Evolutionary conservation across 2,797 vertebrate species (phyloP).

Genomic region (Pangasius djambal): DNA sequence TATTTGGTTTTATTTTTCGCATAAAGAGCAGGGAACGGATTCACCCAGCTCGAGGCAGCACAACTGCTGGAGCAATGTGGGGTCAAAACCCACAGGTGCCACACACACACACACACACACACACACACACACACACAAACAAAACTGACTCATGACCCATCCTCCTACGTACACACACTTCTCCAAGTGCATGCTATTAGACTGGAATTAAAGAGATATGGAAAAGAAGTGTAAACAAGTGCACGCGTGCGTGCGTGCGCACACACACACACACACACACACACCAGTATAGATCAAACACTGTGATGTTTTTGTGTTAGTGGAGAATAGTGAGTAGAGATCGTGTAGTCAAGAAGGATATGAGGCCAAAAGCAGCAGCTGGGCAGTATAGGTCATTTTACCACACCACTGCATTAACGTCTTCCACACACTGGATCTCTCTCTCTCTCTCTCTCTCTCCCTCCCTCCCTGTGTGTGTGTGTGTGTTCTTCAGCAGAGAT

Average conservation of each 20-base stretch:
- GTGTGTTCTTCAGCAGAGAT: background rate
- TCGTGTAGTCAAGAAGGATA: background rate
- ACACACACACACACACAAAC: background rate
- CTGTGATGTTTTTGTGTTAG: background rate
- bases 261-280: background rate
- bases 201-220: background rate
- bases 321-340: background rate
- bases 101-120: background rate
- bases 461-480: too few species aligned
- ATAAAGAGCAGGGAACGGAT: background rate
- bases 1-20: background rate
- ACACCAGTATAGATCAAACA: background rate
- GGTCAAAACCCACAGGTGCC: background rate
- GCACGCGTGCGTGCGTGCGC: too few species aligned
- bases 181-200: background rate
- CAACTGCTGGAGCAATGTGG: slow-evolving; percentile 7
- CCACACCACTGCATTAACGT: background rate
- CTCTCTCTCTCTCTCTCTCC: too few species aligned
- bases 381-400: background rate
- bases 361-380: background rate
- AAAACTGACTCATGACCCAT: background rate
- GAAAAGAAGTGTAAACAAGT: background rate
- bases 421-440: background rate
- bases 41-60: background rate
- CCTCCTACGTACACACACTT: slow-evolving; percentile 1